Percentiles rank a stretch among this genome's conserved stretches.
Conservation (phyloP, 2,888 invertebrate genomes). For the Bombyx huttoni region DNA sequence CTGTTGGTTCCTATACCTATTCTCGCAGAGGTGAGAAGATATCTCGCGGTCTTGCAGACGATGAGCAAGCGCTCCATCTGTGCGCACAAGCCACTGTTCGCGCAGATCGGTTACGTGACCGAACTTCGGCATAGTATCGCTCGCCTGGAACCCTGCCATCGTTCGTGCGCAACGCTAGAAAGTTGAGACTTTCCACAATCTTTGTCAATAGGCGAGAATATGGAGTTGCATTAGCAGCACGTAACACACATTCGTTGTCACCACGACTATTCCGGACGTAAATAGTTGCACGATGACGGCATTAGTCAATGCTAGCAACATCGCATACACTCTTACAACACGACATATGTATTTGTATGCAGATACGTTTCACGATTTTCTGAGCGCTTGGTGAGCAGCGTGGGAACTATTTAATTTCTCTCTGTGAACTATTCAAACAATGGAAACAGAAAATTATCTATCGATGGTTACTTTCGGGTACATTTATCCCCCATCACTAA, state of each 20-base stretch:
- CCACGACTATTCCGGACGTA: slow-evolving; percentile 16
- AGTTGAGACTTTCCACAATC: slow-evolving; percentile 19
- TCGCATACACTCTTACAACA: neutral
- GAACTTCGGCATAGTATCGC: slow-evolving; percentile 62
- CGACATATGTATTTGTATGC: neutral
- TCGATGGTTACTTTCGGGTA: no score
- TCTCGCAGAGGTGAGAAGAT: slow-evolving; percentile 60
- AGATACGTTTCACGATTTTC: neutral
- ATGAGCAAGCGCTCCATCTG: slow-evolving; percentile 62
- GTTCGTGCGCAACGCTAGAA: slow-evolving; percentile 22
- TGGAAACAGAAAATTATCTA: neutral
- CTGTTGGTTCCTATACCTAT: slow-evolving; percentile 60
- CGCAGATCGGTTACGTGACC: slow-evolving; percentile 61
- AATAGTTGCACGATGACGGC: slow-evolving; percentile 16
- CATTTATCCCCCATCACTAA: no score
- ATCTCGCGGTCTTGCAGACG: slow-evolving; percentile 64
- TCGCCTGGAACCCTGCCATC: slow-evolving; percentile 55
- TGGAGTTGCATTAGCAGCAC: slow-evolving; percentile 18
- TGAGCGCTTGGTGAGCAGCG: neutral
- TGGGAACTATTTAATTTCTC: neutral
- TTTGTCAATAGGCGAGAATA: slow-evolving; percentile 14
- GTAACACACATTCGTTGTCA: slow-evolving; percentile 22
- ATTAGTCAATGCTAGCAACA: slow-evolving; percentile 3
- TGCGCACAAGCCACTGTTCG: slow-evolving; percentile 62
- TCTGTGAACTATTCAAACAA: neutral